phyloP scores from a whole-genome alignment of 1,140 invertebrate species.

The Agrypnia vestita region DNA sequence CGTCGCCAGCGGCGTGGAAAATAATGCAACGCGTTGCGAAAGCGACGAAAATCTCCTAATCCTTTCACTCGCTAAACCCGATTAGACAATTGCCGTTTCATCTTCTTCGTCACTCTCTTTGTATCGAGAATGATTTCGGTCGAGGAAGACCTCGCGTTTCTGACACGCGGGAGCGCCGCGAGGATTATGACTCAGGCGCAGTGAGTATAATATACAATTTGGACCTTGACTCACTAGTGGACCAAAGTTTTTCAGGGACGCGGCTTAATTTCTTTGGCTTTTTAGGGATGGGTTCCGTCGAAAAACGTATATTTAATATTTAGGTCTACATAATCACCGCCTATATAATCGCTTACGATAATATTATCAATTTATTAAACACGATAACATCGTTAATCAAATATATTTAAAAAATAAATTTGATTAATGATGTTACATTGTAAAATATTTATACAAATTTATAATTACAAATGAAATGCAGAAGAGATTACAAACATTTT shows the following conservation, averaged over 20 bases:
- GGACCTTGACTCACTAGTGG: background rate
- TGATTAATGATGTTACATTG: too few relatives aligned
- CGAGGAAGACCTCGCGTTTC: slow-evolving; percentile 14
- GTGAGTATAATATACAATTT: background rate
- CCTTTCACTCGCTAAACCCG: background rate
- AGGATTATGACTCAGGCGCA: slow-evolving; percentile 14
- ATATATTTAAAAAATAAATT: too few relatives aligned
- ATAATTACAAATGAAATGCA: too few relatives aligned
- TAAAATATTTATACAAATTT: too few relatives aligned
- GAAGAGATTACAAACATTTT: too few relatives aligned
- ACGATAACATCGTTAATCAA: too few relatives aligned
- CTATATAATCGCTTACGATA: too few relatives aligned
- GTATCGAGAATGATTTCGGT: background rate
- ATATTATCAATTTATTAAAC: too few relatives aligned
- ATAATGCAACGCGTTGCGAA: slow-evolving; percentile 10
- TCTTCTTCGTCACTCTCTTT: background rate
- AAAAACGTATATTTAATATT: too few relatives aligned
- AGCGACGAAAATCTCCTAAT: background rate
- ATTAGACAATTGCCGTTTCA: background rate
- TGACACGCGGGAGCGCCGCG: slow-evolving; percentile 14
- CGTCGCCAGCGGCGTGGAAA: slow-evolving; percentile 8
- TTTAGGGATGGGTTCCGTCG: too few relatives aligned
- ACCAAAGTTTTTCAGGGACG: background rate
- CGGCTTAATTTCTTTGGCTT: too few relatives aligned
- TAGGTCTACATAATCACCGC: too few relatives aligned